Evolutionary conservation across 2,888 invertebrate species (phyloP).

Genomic region (Rhimphoctona megacephalus): DNA sequence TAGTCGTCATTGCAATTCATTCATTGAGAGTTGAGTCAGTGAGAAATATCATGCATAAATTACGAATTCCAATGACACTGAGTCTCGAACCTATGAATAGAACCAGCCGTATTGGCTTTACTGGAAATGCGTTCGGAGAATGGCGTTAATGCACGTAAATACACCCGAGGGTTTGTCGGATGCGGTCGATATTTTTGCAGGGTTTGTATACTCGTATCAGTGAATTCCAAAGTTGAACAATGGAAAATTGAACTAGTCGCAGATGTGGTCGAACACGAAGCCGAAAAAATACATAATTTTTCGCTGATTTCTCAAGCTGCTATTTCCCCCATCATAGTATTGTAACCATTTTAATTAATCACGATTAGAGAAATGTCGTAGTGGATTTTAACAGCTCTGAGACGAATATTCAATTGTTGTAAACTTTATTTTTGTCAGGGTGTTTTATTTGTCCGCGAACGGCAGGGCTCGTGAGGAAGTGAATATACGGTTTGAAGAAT

Average conservation of each 20-base stretch:
- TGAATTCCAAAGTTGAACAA: background rate
- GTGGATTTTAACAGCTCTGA: background rate
- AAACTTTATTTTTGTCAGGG: too few species aligned
- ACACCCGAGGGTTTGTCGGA: background rate
- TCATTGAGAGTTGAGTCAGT: slow-evolving; percentile 1
- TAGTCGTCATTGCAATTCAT: background rate
- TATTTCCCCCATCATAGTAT: slow-evolving; percentile 35
- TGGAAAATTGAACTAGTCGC: background rate
- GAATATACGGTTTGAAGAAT: too few species aligned
- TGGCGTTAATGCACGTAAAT: slow-evolving; percentile 30
- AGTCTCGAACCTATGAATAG: slow-evolving; percentile 30
- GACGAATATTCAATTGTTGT: background rate
- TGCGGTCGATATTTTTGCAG: slow-evolving; percentile 42
- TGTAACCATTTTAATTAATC: slow-evolving; percentile 36
- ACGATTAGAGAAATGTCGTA: background rate
- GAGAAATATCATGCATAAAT: slow-evolving; percentile 4
- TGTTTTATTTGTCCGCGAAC: too few species aligned
- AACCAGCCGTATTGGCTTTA: background rate
- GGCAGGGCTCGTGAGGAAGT: too few species aligned
- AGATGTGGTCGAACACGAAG: background rate
- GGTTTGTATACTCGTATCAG: background rate
- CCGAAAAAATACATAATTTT: background rate
- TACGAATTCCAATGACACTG: slow-evolving; percentile 37
- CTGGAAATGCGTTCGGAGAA: slow-evolving; percentile 9
- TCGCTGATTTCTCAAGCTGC: slow-evolving; percentile 16